Evolutionary conservation across 92 coral and sea anemone genomes (phyloP), one percentile per base, ranked within the genome.

Genomic region (Parazoanthus atlanticus): DNA sequence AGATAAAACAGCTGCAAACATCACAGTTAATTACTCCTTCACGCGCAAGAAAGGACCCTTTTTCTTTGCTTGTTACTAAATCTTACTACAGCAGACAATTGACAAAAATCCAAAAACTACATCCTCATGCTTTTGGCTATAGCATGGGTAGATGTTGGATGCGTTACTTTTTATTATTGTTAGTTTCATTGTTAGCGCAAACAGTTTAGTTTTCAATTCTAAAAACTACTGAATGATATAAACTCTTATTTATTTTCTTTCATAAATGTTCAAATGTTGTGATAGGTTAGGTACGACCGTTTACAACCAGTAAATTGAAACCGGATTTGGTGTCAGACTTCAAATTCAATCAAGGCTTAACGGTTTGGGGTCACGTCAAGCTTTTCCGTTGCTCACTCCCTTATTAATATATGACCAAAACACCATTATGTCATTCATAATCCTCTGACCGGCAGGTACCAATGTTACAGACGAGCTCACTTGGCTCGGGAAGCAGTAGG

Each of bases 341-440:
- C 69, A 21, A 61, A 61, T 25, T 52, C 17, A 52, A 21, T 23
- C 69, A 61, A 61, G 26, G 28, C 28, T 13, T n/a, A 84, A 30
- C n/a, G 21, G 3, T 40, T 70, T 28, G 1, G 78, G 36, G 52
- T 84, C 78, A 84, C 79, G 76, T 66, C 74, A 82, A 46, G 41
- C 9, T 16, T 8, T 38, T 36, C 12, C 31, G 43, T 70, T 74
- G 43, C 28, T 70, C 43, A 70, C 31, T 71, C 64, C 1, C 87
- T 84, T 69, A 84, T 70, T 70, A 84, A 84, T 84, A 69, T n/a
- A 84, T 84, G 87, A 84, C 87, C 87, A 84, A 84, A 46, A 84
- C 40, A 70, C 87, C 56, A 84, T 84, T 84, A 84, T 84, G 87
- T 84, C 87, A 84, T 84, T 84, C 58, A 52, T 52, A 12, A 69